Conservation (phyloP, 2,888 invertebrate species). For the Tetheella fluctuosa region DNA sequence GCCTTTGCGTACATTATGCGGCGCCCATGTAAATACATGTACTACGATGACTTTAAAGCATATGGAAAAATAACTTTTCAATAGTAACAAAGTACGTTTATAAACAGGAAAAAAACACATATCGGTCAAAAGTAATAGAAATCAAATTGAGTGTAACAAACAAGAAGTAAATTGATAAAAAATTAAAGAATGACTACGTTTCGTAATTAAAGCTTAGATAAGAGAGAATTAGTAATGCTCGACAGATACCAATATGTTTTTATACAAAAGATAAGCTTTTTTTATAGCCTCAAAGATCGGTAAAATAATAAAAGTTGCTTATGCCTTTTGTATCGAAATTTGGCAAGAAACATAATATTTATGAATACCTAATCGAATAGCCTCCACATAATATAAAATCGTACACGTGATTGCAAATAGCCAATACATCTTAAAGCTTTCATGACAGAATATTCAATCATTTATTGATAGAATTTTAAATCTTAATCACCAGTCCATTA, state of each 20-base stretch:
- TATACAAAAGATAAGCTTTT: slow-evolving; percentile 6
- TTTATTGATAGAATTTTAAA: slow-evolving; percentile 24
- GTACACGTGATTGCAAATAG: too few species aligned
- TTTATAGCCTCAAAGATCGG: background rate
- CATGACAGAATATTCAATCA: slow-evolving; percentile 35
- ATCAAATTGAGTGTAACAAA: slow-evolving; percentile 31
- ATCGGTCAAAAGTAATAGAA: slow-evolving; percentile 13
- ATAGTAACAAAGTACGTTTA: background rate
- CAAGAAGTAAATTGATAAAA: slow-evolving; percentile 34
- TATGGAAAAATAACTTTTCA: slow-evolving; percentile 2
- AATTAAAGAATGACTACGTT: slow-evolving; percentile 24
- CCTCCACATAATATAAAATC: background rate
- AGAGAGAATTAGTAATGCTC: slow-evolving; percentile 36
- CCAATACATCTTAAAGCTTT: slow-evolving; percentile 31
- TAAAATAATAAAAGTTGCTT: background rate
- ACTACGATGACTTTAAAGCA: background rate
- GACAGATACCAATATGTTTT: slow-evolving; percentile 9
- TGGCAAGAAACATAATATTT: background rate
- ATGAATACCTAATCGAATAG: background rate
- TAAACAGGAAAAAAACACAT: too few species aligned
- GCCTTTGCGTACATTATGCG: slow-evolving; percentile 47
- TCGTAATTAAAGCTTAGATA: slow-evolving; percentile 32
- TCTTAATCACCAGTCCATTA: slow-evolving; percentile 15
- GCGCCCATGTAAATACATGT: slow-evolving; percentile 34
- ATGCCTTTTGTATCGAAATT: background rate